A percentile compares a stretch with the other conserved stretches of the same genome.
phyloP scores from a whole-genome alignment of 1,140 invertebrate genomes.

The Globodera ellingtonae region DNA sequence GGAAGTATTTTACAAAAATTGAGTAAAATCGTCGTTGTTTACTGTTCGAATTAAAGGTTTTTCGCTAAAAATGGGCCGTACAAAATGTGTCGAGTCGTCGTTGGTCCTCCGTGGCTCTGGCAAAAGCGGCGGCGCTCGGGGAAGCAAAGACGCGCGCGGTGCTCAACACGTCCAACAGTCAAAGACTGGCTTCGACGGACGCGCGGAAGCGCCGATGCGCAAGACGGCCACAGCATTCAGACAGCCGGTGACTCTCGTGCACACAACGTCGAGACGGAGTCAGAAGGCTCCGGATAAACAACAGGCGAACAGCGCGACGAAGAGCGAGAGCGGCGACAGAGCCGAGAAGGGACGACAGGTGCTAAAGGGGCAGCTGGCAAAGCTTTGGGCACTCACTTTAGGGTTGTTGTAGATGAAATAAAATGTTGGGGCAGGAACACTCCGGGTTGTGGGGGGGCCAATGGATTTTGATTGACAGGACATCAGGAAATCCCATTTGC shows the following conservation, averaged over 20 bases:
- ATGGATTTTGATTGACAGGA: not conserved
- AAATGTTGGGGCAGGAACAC: too few species aligned
- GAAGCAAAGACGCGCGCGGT: slow-evolving; percentile 27
- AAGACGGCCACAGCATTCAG: slow-evolving; percentile 73
- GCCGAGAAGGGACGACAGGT: not conserved
- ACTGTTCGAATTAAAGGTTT: not conserved
- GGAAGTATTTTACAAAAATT: not conserved
- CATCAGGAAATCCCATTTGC: slow-evolving; percentile 18
- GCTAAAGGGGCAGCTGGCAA: not conserved
- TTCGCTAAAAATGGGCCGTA: slow-evolving; percentile 47
- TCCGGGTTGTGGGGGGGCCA: too few species aligned
- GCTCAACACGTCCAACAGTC: slow-evolving; percentile 1
- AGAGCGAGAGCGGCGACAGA: not conserved
- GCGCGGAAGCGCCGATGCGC: slow-evolving; percentile 84
- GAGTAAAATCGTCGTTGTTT: not conserved
- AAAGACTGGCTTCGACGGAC: slow-evolving; percentile 55
- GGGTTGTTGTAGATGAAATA: too few species aligned
- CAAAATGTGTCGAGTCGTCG: slow-evolving; percentile 53
- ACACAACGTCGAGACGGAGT: slow-evolving; percentile 74
- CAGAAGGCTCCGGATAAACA: slow-evolving; percentile 33
- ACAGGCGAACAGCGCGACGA: not conserved
- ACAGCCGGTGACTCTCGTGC: slow-evolving; percentile 72
- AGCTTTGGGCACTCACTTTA: too few species aligned
- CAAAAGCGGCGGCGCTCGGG: slow-evolving; percentile 14
- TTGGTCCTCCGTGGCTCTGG: slow-evolving; percentile 35